Conservation (phyloP, 2,888 invertebrate species). For the Troides oblongomaculatus region DNA sequence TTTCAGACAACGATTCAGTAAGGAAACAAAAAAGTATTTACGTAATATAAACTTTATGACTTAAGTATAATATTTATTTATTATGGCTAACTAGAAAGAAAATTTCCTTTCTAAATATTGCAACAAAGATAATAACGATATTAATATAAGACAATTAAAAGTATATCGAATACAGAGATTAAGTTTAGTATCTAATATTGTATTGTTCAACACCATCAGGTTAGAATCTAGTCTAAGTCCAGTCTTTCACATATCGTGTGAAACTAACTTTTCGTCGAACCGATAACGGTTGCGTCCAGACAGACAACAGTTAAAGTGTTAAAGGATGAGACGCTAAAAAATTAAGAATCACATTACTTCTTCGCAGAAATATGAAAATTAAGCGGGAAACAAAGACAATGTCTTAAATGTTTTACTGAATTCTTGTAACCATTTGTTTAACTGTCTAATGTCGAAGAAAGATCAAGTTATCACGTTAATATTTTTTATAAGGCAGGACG, state of each 20-base stretch:
- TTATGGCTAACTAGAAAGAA: no score
- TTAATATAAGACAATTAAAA: no score
- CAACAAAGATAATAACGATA: no score
- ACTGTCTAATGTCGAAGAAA: not conserved
- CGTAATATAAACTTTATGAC: no score
- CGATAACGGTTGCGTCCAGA: conserved; percentile 9
- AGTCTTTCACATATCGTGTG: conserved; percentile 11
- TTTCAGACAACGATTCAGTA: no score
- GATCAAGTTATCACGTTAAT: not conserved
- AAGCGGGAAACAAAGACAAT: not conserved
- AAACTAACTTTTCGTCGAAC: conserved; percentile 19
- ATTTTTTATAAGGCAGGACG: not conserved
- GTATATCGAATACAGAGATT: no score
- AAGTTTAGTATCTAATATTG: not conserved
- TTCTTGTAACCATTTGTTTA: not conserved
- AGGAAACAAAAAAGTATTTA: no score
- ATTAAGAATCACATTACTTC: conserved; percentile 8
- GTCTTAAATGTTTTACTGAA: not conserved
- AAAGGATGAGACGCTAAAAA: conserved; percentile 23
- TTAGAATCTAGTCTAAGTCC: conserved; percentile 8
- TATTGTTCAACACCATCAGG: not conserved
- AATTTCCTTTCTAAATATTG: no score
- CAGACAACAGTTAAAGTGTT: conserved; percentile 14
- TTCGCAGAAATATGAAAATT: conserved; percentile 22
- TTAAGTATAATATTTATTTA: no score